These are phyloP conservation scores for Bilobella aurantiaca DNA, from an alignment of 1,140 invertebrate genomes.

Conservation along the genomic window DNA sequence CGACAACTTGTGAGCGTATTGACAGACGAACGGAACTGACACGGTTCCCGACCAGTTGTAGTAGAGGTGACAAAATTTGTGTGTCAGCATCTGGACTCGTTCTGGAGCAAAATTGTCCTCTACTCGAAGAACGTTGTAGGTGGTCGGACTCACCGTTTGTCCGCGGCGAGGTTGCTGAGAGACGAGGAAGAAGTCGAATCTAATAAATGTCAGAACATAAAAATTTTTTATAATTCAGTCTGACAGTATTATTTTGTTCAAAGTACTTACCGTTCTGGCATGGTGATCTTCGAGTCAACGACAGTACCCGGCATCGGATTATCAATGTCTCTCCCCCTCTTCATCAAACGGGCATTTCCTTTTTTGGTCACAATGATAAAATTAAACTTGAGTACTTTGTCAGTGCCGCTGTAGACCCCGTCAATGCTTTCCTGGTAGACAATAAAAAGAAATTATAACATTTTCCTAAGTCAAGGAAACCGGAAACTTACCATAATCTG, in stretches of 20 bases:
- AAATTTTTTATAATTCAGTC: background rate
- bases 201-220: constrained; percentile 33
- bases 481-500: constrained; percentile 17
- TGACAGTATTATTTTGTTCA: constrained; percentile 41
- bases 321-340: constrained; percentile 20
- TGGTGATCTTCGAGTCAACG: constrained; percentile 48
- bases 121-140: constrained; percentile 65
- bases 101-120: constrained; percentile 49
- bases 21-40: constrained; percentile 73
- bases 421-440: constrained; percentile 7
- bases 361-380: constrained; percentile 50
- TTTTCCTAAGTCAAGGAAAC: background rate
- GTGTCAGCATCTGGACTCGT: constrained; percentile 60
- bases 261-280: constrained; percentile 49
- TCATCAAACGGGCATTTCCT: constrained; percentile 45
- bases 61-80: constrained; percentile 72
- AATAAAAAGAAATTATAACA: background rate
- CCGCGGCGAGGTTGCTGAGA: constrained; percentile 63
- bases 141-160: constrained; percentile 62
- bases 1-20: constrained; percentile 75
- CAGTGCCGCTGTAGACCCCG: background rate
- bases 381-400: constrained; percentile 35
- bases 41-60: constrained; percentile 57
- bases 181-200: constrained; percentile 72
- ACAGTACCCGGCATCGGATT: constrained; percentile 51